Conservation (phyloP, 2,113 vertebrate genomes). For the Raja brachyura region DNA sequence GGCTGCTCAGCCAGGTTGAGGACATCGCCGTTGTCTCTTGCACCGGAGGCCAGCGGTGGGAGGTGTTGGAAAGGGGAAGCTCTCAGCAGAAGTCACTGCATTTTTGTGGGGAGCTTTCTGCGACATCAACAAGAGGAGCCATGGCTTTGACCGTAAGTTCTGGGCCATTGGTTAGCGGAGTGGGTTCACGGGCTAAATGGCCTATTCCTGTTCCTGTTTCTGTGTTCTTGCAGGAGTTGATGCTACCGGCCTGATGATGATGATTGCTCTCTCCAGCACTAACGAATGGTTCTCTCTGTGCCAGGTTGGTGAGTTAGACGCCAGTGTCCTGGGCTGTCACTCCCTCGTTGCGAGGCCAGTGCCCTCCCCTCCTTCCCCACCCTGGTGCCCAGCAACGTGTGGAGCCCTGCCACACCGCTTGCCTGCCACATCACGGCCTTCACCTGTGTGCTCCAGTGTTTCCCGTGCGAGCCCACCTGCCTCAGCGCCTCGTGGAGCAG, state of each 20-base stretch:
- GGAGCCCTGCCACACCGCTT: slow-evolving; percentile 69
- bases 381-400: slow-evolving; percentile 58
- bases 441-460: slow-evolving; percentile 98
- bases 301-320: slow-evolving; percentile 19
- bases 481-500: slow-evolving; percentile 90
- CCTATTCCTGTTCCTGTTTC: neutral
- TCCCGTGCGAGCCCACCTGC: slow-evolving; percentile 97
- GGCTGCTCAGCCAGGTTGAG: too few species aligned
- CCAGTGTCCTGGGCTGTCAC: neutral
- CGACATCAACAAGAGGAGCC: too few species aligned
- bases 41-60: too few species aligned
- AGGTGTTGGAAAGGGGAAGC: too few species aligned
- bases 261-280: neutral
- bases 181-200: neutral
- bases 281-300: slow-evolving; percentile 33
- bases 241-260: neutral
- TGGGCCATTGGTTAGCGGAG: neutral
- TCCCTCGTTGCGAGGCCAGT: neutral
- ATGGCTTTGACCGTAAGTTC: too few species aligned
- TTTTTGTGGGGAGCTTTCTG: too few species aligned
- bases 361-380: neutral
- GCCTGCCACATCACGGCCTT: slow-evolving; percentile 90
- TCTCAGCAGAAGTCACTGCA: too few species aligned
- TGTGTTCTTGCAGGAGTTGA: neutral
- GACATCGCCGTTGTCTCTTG: too few species aligned